Evolutionary conservation across 2,797 vertebrate genomes (phyloP), one percentile per base, ranked within the genome.

Genomic region (Meriones psammophilus): DNA sequence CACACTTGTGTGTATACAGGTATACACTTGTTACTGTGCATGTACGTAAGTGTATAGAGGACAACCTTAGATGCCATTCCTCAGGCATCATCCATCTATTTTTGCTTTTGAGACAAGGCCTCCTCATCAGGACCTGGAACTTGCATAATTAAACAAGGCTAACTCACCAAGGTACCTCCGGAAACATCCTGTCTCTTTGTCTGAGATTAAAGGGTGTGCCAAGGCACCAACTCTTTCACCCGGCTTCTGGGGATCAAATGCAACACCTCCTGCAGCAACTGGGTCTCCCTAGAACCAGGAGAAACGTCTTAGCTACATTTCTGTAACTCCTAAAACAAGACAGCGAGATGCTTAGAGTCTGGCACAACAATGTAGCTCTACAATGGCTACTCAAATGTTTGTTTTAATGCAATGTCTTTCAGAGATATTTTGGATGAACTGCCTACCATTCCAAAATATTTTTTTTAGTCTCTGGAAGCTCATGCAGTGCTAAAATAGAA

Each of bases 391-490:
- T 79, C 10, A 0, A 42, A 42, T 54, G 89, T 60, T 64, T 24
- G 88, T 91, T 94, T n/a, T 39, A 89, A 56, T 50, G 85, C 56
- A 78, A 56, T 71, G 33, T n/a, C 30, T 94, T 95, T 83, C 39
- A 33, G 81, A 69, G 66, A 36, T 50, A 91, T 89, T 95, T 92
- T 60, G 28, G 62, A 8, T 79, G 20, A 88, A 64, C 66, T 30
- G 4, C 8, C 85, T 62, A 1, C 12, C 71, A 94, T 84, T 79
- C 5, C 28, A 24, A 68, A 91, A 33, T 6, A 5, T 60, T 60
- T 86, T 89, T 39, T 39, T 54, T 8, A 12, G 14, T 81, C 90
- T 85, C 93, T 88, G 68, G 73, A 94, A 86, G 5, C 18, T 39
- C 26, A 8, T 22, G 50, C 1, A 12, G 78, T 56, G 4, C 26